Base-by-base conservation (phyloP, 1,140 invertebrate genomes). In the Octopus sinensis region DNA sequence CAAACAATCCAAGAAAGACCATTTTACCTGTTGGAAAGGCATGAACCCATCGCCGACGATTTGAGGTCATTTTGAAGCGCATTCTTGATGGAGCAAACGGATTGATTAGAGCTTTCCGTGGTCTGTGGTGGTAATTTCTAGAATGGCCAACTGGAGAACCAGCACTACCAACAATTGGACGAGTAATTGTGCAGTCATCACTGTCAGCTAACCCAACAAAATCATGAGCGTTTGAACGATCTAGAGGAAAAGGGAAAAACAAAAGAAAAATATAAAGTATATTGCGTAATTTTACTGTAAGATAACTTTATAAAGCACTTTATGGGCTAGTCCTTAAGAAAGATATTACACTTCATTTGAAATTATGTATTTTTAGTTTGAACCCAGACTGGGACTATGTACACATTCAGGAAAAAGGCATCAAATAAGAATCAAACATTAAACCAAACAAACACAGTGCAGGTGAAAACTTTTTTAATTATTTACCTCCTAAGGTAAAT, bases 81-180 rank as follows among this genome's bases (percentile, higher is more conserved):
- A 98, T 96, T 88, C 98, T 96, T 0, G 96, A 97, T 0, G 97
- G 97, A 90, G 98, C 96, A 91, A 99, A 99, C 0, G 98, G 98
- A 92, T 99, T 99, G 81, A 99, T 92, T 6, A 93, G 88, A 30
- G 90, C 90, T 71, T 88, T 82, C 62, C 86, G 86, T 68, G 76
- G 85, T n/a, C 84, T 84, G n/a, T 86, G 80, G 4, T 84, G 76
- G 51, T 78, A 71, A 6, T 84, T 84, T 54, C 81, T 81, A n/a
- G 86, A 86, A 81, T 88, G 86, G 51, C 85, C 85, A 4, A 88
- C 84, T 43, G 88, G 87, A 5, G 88, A 90, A 2, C 87, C 88
- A 43, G 88, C 88, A 84, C 89, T 90, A 13, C 89, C 89, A 9
- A 88, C 88, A 17, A 88, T 84, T 6, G 84, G 85, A n/a, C 88